Conservation (phyloP, 2,888 invertebrate genomes). For the Catocala nupta region DNA sequence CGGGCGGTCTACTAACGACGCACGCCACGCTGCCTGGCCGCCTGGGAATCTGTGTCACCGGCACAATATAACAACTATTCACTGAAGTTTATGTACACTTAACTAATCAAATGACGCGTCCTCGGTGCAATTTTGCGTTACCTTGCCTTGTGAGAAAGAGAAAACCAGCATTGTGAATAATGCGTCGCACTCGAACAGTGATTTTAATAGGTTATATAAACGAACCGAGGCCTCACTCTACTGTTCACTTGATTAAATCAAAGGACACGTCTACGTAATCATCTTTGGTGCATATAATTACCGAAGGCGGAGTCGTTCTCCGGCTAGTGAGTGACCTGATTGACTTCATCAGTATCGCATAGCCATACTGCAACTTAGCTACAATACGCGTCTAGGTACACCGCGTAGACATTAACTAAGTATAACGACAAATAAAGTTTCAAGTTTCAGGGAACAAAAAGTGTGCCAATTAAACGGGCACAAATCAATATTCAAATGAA, state of each 20-base stretch:
- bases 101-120: conserved; percentile 20
- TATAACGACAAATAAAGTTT: too few species aligned
- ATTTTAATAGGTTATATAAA: conserved; percentile 3
- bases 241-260: conserved; percentile 12
- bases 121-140: conserved; percentile 24
- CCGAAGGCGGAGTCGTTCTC: too few species aligned
- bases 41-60: conserved; percentile 49
- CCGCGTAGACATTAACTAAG: too few species aligned
- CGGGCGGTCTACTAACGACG: too few species aligned
- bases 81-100: conserved; percentile 36
- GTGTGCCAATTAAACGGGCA: too few species aligned
- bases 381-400: too few species aligned
- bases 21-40: too few species aligned
- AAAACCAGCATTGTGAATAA: background rate
- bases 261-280: conserved; percentile 10
- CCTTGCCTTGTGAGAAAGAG: conserved; percentile 12
- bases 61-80: conserved; percentile 38
- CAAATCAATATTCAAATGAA: too few species aligned
- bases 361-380: too few species aligned
- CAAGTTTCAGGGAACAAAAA: too few species aligned
- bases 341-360: too few species aligned
- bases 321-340: too few species aligned
- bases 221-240: conserved; percentile 8
- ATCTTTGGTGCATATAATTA: background rate
- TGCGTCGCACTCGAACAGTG: background rate